Percentiles rank a stretch among this genome's conserved stretches.
Evolutionary conservation across 2,888 invertebrate genomes (phyloP).

Genomic region (Callosobruchus maculatus): DNA sequence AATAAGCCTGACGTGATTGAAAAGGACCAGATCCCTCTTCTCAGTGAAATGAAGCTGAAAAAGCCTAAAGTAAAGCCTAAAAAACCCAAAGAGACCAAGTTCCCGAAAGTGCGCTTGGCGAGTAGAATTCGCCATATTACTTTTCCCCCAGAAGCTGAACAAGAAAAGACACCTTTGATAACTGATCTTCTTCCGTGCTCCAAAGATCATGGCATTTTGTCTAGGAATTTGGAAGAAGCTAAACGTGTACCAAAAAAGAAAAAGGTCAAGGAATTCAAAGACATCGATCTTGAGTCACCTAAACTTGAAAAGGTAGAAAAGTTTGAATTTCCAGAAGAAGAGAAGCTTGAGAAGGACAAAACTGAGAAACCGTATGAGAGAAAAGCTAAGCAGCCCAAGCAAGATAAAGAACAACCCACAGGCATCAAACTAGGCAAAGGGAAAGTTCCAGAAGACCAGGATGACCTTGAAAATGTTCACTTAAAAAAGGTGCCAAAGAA

Average conservation of each 20-base stretch:
- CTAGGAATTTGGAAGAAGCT: slow-evolving; percentile 52
- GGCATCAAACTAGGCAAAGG: slow-evolving; percentile 46
- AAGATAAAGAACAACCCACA: slow-evolving; percentile 1
- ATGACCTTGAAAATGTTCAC: slow-evolving; percentile 30
- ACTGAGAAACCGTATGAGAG: slow-evolving; percentile 27
- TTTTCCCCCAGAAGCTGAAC: slow-evolving; percentile 49
- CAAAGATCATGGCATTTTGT: slow-evolving; percentile 50
- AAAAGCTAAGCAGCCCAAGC: slow-evolving; percentile 29
- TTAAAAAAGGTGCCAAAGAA: slow-evolving; percentile 43
- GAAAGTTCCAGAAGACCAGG: slow-evolving; percentile 46
- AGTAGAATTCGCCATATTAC: slow-evolving; percentile 48
- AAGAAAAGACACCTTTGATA: slow-evolving; percentile 40
- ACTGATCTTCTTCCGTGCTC: slow-evolving; percentile 45
- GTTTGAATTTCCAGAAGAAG: slow-evolving; percentile 51
- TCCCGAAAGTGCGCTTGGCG: slow-evolving; percentile 50
- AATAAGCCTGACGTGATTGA: slow-evolving; percentile 25
- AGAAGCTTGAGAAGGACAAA: slow-evolving; percentile 33
- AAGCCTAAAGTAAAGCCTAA: slow-evolving; percentile 43
- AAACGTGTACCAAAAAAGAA: slow-evolving; percentile 52
- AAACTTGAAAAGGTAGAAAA: slow-evolving; percentile 49
- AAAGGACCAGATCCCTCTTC: slow-evolving; percentile 43
- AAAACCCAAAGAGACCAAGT: slow-evolving; percentile 40
- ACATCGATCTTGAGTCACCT: slow-evolving; percentile 40
- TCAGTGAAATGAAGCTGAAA: slow-evolving; percentile 55
- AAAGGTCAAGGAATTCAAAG: slow-evolving; percentile 48